Evolutionary conservation across 1,140 invertebrate genomes (phyloP), one percentile per base, ranked within the genome.

Genomic region (Aphidius ervi): DNA sequence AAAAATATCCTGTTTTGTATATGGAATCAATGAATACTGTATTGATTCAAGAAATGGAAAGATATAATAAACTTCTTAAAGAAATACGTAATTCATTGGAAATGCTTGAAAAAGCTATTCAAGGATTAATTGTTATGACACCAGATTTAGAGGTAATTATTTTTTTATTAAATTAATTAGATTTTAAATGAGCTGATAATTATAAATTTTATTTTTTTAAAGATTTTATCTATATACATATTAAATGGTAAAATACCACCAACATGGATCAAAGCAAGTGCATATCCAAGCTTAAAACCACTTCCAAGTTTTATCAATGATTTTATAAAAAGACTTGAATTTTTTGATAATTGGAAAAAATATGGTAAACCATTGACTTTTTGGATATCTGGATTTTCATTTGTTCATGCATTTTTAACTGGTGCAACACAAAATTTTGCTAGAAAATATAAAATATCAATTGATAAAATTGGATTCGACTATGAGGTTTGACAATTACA

Each of bases 341-440:
- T 87, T 79, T 84, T 90, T 41, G 76, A 90, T 71, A 79, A 85
- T 41, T 97, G 95, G 95, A 86, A 86, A 65, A 75, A 85, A 23
- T 68, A 88, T 46, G 91, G 90, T 4, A 92, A 92, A 74, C 93
- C 94, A 4, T 59, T 81, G 0, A 87, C 86, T 1, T 96, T 94
- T 78, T 98, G 95, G 95, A 82, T 98, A 5, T 94, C 94, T 1
- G 95, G 94, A 8, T 96, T 98, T 74, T 97, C 92, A 70, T 97
- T 97, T 72, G 93, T 93, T 0, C 94, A 97, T 78, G 93, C 92
- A 1, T 97, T 98, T 75, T 80, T 98, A 10, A 97, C 95, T 7
- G 94, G 91, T 4, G 91, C 90, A 2, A 86, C 93, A 66, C 95
- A 97, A 77, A 97, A 97, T 76, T 97, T 83, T 77, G 94, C 95